Evolutionary conservation across 2,113 vertebrate species (phyloP), one percentile per base, ranked within the genome.

Genomic region (Otus sunia): DNA sequence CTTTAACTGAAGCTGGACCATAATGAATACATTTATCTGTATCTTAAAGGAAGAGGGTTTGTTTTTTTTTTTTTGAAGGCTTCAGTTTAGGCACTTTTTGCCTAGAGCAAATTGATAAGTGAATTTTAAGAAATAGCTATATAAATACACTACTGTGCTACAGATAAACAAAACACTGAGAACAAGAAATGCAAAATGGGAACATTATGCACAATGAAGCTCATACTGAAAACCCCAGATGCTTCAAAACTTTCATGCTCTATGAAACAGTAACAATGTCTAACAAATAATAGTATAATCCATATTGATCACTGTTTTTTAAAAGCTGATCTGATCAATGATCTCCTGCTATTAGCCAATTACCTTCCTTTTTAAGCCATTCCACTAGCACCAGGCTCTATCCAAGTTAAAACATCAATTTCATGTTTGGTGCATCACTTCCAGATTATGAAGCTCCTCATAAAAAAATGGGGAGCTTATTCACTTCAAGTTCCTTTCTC

Each of bases 51-150:
- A 87, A 78, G n/a, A 49, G 21, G 11, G 3, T 0, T 13, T 36
- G 69, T 93, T 49, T 68, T 80, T 0, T 13, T 36, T 74, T 93
- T 49, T 68, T 80, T 62, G 13, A 87, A 95, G 91, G 73, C 49
- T 78, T 68, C 53, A 32, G 64, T 87, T 90, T 64, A 75, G 77
- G 49, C 74, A 53, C 34, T 60, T 96, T 79, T 74, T 80, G 32
- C 73, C 41, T 55, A 86, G 19, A 93, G 59, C 20, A 93, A 96
- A 92, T 13, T 52, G 82, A 3, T 93, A 80, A 67, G 41, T 74
- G 85, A 82, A 90, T 92, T 90, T 86, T 93, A 94, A 86, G 75
- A 73, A 93, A 74, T 45, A 43, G 43, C 45, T 86, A 47, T 23
- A 77, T 39, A 86, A 92, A 71, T 41, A 77, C 43, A 95, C 10